Conservation (phyloP, 2,113 vertebrate species). For the Scomber colias region DNA sequence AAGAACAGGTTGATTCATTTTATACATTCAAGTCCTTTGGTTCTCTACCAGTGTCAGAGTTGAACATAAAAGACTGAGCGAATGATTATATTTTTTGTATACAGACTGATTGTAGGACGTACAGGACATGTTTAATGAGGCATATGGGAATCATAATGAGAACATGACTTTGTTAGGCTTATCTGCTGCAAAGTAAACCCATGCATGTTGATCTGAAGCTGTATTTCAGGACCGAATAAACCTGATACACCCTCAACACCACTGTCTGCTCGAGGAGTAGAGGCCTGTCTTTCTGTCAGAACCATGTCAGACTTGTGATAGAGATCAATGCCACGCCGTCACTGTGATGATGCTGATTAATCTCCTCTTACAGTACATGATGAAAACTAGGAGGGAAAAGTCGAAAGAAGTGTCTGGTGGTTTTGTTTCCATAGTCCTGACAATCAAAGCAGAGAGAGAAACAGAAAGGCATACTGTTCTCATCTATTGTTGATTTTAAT, state of each 20-base stretch:
- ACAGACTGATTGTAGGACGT: background rate
- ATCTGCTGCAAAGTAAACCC: constrained; percentile 6
- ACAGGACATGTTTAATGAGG: background rate
- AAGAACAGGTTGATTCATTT: background rate
- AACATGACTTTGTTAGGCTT: background rate
- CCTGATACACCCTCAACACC: background rate
- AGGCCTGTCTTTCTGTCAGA: constrained; percentile 29
- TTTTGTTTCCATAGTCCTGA: constrained; percentile 8
- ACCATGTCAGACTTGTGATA: constrained; percentile 48
- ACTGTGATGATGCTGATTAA: constrained; percentile 44
- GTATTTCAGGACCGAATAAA: constrained; percentile 5
- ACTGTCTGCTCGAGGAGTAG: constrained; percentile 17
- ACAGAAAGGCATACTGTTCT: background rate
- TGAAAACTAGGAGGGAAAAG: background rate
- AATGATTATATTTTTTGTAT: background rate
- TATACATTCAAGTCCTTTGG: background rate
- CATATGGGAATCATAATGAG: background rate
- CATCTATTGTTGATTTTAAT: constrained; percentile 16
- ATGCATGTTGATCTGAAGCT: constrained; percentile 5
- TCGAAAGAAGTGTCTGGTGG: background rate
- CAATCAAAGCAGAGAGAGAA: constrained; percentile 14
- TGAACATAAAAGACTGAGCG: background rate
- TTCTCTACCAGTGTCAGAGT: background rate
- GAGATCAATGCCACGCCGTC: constrained; percentile 56
- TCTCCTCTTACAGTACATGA: constrained; percentile 46